A percentile compares a stretch with the other conserved stretches of the same genome.
Evolutionary conservation across 2,888 invertebrate genomes (phyloP).

Genomic region (Acleris cristana): DNA sequence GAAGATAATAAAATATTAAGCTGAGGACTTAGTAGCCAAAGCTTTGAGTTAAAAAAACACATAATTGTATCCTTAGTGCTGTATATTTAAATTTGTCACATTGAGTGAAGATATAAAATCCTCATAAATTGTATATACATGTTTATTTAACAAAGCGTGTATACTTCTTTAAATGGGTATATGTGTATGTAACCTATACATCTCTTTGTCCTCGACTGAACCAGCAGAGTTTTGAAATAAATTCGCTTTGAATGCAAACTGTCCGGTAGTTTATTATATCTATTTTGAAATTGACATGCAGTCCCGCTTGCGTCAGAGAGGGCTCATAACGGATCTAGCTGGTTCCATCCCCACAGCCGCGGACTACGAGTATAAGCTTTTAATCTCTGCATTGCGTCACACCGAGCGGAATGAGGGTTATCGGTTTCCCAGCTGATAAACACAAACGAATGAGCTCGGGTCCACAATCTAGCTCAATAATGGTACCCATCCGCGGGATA

Average conservation of each 20-base stretch:
- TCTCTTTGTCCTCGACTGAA: too few relatives aligned
- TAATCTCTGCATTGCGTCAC: slow-evolving; percentile 82
- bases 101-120: too few relatives aligned
- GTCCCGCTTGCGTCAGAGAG: slow-evolving; percentile 60
- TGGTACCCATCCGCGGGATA: slow-evolving; percentile 62
- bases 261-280: slow-evolving; percentile 48
- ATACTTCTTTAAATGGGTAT: too few relatives aligned
- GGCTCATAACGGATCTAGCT: slow-evolving; percentile 71
- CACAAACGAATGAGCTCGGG: slow-evolving; percentile 73
- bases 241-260: slow-evolving; percentile 35
- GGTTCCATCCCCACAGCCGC: slow-evolving; percentile 63
- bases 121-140: too few relatives aligned
- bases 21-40: too few relatives aligned
- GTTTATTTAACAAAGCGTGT: too few relatives aligned
- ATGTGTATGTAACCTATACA: too few relatives aligned
- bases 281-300: slow-evolving; percentile 58
- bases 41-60: too few relatives aligned
- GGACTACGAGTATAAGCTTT: slow-evolving; percentile 74
- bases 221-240: too few relatives aligned
- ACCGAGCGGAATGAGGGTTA: slow-evolving; percentile 78
- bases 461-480: slow-evolving; percentile 66
- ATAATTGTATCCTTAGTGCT: too few relatives aligned
- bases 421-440: slow-evolving; percentile 78
- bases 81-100: too few relatives aligned
- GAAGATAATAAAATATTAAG: too few relatives aligned